Conservation (phyloP, 2,888 invertebrate species). For the Eumacrocentrus americanus region DNA sequence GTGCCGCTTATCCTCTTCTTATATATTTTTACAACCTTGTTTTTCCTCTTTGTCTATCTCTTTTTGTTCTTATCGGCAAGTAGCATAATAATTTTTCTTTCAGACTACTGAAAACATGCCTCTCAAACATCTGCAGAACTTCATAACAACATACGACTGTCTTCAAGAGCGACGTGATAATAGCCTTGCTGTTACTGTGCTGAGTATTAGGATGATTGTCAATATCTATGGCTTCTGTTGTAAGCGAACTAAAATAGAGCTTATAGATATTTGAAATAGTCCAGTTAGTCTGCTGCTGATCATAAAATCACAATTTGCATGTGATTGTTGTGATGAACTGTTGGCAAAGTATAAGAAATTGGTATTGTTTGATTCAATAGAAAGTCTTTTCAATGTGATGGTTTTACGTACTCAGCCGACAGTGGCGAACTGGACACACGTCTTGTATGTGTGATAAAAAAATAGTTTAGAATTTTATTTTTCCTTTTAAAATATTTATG, state of each 20-base stretch:
- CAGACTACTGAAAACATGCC: conserved; percentile 41
- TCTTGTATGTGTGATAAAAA: too few relatives aligned
- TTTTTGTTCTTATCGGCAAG: too few relatives aligned
- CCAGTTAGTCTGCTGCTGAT: conserved; percentile 20
- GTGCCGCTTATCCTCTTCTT: too few relatives aligned
- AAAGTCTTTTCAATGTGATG: conserved; percentile 34
- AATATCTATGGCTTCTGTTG: conserved; percentile 28
- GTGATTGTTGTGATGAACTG: conserved; percentile 31
- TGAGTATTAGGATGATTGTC: conserved; percentile 50
- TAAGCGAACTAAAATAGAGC: conserved; percentile 40
- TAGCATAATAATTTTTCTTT: too few relatives aligned
- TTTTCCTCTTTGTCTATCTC: too few relatives aligned
- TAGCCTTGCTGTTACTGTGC: conserved; percentile 42
- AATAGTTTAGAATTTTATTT: too few relatives aligned
- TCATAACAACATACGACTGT: conserved; percentile 44
- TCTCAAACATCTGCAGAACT: conserved; percentile 45
- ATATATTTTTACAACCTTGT: too few relatives aligned
- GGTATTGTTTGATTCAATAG: conserved; percentile 4
- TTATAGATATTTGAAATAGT: conserved; percentile 32
- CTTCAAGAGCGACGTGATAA: conserved; percentile 40
- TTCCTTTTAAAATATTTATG: too few relatives aligned
- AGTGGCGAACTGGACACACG: conserved; percentile 42
- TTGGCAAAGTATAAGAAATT: conserved; percentile 30
- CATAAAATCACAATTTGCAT: conserved; percentile 33
- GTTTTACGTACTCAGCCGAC: too few relatives aligned